These are phyloP conservation scores for Silvanus unidentatus DNA, from an alignment of 2,888 invertebrate genomes.

Conservation along the genomic window DNA sequence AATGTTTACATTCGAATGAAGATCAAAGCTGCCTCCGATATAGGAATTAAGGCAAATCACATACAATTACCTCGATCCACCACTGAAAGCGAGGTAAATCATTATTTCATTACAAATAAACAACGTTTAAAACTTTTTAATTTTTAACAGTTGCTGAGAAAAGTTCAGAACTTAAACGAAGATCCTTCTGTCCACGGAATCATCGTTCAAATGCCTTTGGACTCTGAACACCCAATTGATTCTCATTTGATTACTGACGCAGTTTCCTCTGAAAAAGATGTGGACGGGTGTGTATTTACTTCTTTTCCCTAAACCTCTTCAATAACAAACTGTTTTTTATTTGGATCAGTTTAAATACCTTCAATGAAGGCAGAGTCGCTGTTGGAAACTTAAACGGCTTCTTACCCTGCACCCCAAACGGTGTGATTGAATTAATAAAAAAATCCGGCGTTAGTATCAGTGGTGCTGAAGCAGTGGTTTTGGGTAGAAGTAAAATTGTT, in stretches of 20 bases:
- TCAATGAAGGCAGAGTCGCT: constrained; percentile 89
- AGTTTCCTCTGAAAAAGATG: constrained; percentile 87
- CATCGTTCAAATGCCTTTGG: constrained; percentile 94
- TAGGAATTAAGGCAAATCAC: constrained; percentile 81
- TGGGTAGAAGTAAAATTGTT: constrained; percentile 96
- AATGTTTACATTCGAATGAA: constrained; percentile 98
- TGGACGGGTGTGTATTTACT: constrained; percentile 73
- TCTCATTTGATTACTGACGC: constrained; percentile 80
- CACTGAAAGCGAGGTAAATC: constrained; percentile 76
- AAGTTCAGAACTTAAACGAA: constrained; percentile 70
- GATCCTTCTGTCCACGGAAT: constrained; percentile 87
- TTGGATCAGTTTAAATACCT: constrained; percentile 79
- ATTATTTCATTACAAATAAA: not conserved
- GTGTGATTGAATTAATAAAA: constrained; percentile 88
- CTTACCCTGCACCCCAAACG: constrained; percentile 94
- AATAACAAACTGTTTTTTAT: not conserved
- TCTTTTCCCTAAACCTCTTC: too few species aligned
- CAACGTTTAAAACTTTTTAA: not conserved
- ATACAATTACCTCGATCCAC: constrained; percentile 71
- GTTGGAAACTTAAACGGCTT: constrained; percentile 86
- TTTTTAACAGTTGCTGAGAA: constrained; percentile 55
- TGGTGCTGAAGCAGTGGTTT: constrained; percentile 84
- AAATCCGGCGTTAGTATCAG: constrained; percentile 68
- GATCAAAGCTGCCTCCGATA: constrained; percentile 82
- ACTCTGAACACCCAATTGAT: constrained; percentile 76